These are phyloP conservation scores for Cetoscarus ocellatus DNA, from an alignment of 2,797 vertebrate species.

Conservation along the genomic window DNA sequence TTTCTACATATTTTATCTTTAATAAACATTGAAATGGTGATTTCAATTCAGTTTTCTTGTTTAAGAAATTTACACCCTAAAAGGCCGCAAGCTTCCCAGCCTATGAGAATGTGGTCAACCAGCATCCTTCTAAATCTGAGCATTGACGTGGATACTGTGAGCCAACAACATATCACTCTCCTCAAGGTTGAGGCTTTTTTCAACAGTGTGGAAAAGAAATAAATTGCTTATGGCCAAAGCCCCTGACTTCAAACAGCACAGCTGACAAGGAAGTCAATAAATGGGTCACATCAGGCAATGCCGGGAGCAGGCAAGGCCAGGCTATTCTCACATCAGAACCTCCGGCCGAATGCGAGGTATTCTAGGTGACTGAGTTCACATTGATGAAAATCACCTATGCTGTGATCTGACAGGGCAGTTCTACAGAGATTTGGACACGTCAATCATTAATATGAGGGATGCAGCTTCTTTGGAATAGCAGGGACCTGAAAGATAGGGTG, in stretches of 20 bases:
- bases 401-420: constrained; percentile 57
- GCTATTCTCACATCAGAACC: constrained; percentile 60
- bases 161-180: constrained; percentile 22
- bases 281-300: constrained; percentile 54
- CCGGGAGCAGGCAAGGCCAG: constrained; percentile 35
- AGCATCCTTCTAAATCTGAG: constrained; percentile 11
- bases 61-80: not conserved
- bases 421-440: constrained; percentile 63
- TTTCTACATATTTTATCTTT: too few relatives aligned
- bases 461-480: constrained; percentile 30
- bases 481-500: constrained; percentile 47
- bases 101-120: not conserved
- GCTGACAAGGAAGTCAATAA: constrained; percentile 61
- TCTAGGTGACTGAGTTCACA: constrained; percentile 62
- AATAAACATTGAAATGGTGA: not conserved
- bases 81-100: not conserved
- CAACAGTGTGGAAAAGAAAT: constrained; percentile 30
- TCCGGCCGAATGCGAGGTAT: constrained; percentile 40
- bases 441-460: constrained; percentile 66
- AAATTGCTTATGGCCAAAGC: constrained; percentile 53
- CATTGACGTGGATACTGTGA: constrained; percentile 14
- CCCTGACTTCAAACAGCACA: constrained; percentile 50
- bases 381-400: constrained; percentile 60
- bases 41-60: too few relatives aligned
- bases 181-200: constrained; percentile 34